Evolutionary conservation across 2,797 vertebrate genomes (phyloP).

Genomic region (Babyrousa celebensis): DNA sequence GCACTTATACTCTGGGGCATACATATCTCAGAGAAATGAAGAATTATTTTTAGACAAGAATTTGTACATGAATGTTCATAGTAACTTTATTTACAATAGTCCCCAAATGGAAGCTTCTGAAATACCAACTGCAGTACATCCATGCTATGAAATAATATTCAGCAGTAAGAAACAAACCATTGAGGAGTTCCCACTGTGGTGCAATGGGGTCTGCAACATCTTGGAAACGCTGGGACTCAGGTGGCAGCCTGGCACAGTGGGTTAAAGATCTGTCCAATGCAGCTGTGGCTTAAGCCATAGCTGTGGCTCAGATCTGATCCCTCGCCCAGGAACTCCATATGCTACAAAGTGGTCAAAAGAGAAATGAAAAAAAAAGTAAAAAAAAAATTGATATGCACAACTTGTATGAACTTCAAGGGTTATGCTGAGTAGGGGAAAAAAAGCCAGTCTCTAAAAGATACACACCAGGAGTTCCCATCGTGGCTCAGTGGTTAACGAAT

Average conservation of each 20-base stretch:
- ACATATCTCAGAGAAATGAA: neutral
- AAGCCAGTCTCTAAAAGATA: neutral
- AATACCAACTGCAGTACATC: neutral
- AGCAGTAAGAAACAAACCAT: neutral
- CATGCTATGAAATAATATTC: neutral
- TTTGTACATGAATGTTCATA: neutral
- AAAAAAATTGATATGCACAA: neutral
- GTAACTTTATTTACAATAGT: conserved; percentile 5
- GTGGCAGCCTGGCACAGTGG: no score
- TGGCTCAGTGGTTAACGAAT: no score
- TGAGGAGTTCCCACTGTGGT: neutral
- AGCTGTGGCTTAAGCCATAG: no score
- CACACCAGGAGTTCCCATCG: neutral
- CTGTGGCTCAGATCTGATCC: no score
- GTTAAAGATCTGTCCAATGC: no score
- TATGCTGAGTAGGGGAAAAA: neutral
- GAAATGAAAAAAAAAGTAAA: no score
- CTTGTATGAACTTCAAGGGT: neutral
- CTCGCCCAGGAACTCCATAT: no score
- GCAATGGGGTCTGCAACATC: no score
- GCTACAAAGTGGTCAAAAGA: no score
- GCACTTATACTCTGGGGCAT: neutral
- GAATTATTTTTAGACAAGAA: conserved; percentile 10
- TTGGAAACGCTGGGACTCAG: no score
- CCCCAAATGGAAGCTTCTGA: neutral